Percentiles rank a stretch among this genome's conserved stretches.
Evolutionary conservation across 1,140 invertebrate species (phyloP).

Genomic region (Lepidurus couesii): DNA sequence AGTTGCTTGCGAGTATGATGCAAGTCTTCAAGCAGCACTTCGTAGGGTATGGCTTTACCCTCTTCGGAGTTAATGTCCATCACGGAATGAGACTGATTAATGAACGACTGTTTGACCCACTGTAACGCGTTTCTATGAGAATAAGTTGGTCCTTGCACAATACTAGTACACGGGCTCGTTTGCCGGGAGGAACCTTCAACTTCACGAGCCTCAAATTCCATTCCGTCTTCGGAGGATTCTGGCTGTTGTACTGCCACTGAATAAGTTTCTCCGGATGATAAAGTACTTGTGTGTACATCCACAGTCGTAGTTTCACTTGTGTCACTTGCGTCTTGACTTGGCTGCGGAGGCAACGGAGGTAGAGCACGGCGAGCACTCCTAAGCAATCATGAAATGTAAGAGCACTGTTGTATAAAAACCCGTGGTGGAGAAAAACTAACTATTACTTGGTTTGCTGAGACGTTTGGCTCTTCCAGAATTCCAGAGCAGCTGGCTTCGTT

Average conservation of each 20-base stretch:
- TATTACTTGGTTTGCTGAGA: neutral
- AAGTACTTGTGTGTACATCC: neutral
- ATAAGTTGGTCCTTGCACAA: conserved; percentile 35
- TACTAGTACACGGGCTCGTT: conserved; percentile 38
- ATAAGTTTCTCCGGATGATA: neutral
- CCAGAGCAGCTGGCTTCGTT: conserved; percentile 38
- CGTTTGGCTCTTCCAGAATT: conserved; percentile 40
- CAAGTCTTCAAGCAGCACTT: conserved; percentile 39
- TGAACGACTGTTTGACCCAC: neutral
- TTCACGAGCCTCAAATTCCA: conserved; percentile 35
- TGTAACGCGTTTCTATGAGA: conserved; percentile 37
- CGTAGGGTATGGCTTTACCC: conserved; percentile 31
- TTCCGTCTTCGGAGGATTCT: neutral
- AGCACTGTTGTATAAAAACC: neutral
- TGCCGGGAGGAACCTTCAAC: conserved; percentile 39
- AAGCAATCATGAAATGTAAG: neutral
- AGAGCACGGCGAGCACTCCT: neutral
- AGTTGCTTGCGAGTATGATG: conserved; percentile 42
- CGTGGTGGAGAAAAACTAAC: neutral
- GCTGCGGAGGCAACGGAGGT: neutral
- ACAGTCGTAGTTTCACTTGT: neutral
- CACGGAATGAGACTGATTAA: neutral
- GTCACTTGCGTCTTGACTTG: neutral
- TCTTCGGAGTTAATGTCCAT: conserved; percentile 23
- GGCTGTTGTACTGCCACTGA: neutral